phyloP scores from a whole-genome alignment of 1,140 invertebrate genomes.

The Pemphigus obesinymphae region DNA sequence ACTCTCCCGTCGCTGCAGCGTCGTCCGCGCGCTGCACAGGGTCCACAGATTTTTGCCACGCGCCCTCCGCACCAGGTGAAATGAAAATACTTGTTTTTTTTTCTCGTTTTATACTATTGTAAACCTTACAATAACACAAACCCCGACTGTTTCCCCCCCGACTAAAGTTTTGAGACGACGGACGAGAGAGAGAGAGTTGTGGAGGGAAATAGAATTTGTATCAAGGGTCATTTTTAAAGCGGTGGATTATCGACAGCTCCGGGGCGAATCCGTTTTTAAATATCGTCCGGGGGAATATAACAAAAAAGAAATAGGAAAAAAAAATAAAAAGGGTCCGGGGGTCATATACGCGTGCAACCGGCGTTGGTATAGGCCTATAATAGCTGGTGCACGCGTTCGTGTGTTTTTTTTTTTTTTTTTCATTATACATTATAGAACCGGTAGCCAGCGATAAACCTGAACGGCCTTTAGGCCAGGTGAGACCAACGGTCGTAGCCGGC shows the following conservation, averaged over 20 bases:
- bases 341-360: conserved; percentile 15
- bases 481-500: background rate
- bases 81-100: conserved; percentile 40
- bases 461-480: conserved; percentile 19
- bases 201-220: conserved; percentile 24
- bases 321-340: background rate
- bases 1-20: background rate
- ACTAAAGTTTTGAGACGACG: no score
- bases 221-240: conserved; percentile 40
- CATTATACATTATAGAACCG: conserved; percentile 17
- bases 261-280: conserved; percentile 41
- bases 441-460: conserved; percentile 35
- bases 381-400: background rate
- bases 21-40: background rate
- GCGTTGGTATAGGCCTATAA: conserved; percentile 2
- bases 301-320: background rate
- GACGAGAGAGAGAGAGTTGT: background rate
- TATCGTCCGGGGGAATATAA: conserved; percentile 14
- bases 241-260: conserved; percentile 39
- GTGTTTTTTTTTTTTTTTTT: background rate
- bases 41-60: conserved; percentile 35
- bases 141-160: conserved; percentile 2
- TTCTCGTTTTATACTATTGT: conserved; percentile 21
- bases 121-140: conserved; percentile 39
- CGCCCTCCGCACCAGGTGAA: conserved; percentile 37